phyloP scores from a whole-genome alignment of 2,797 vertebrate genomes.

The Acipenser ruthenus region DNA sequence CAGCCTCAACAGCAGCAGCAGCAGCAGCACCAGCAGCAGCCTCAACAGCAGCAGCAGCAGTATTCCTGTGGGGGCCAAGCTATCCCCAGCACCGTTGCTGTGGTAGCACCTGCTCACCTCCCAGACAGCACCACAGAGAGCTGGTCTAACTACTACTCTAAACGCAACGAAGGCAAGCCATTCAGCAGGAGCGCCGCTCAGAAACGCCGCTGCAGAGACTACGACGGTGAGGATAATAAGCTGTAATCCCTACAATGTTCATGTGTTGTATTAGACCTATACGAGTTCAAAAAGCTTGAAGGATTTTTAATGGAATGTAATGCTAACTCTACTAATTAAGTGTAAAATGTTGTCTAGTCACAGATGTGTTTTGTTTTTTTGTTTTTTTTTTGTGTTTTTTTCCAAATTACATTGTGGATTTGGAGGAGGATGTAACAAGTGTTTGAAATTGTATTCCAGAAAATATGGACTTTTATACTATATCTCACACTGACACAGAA shows the following conservation, averaged over 20 bases:
- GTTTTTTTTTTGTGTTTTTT: too few relatives aligned
- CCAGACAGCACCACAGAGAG: slow-evolving; percentile 93
- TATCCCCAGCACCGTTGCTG: slow-evolving; percentile 71
- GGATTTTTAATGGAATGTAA: slow-evolving; percentile 10
- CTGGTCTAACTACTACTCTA: slow-evolving; percentile 87
- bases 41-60: slow-evolving; percentile 45
- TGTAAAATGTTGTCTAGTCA: too few relatives aligned
- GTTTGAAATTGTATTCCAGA: too few relatives aligned
- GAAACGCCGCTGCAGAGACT: slow-evolving; percentile 92
- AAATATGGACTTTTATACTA: too few relatives aligned
- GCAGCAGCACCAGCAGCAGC: slow-evolving; percentile 44
- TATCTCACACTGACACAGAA: too few relatives aligned
- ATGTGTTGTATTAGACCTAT: too few relatives aligned
- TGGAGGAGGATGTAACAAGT: too few relatives aligned
- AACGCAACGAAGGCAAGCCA: slow-evolving; percentile 69
- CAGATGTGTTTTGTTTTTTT: too few relatives aligned
- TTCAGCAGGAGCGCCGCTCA: slow-evolving; percentile 71
- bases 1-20: slow-evolving; percentile 49
- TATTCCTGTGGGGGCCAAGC: slow-evolving; percentile 68
- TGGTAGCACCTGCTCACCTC: slow-evolving; percentile 79
- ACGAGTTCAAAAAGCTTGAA: too few relatives aligned
- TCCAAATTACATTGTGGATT: too few relatives aligned
- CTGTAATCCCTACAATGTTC: too few relatives aligned
- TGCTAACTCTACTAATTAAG: slow-evolving; percentile 16
- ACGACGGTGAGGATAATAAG: slow-evolving; percentile 71